Percentiles rank a stretch among this genome's conserved stretches.
phyloP scores from a whole-genome alignment of 2,797 vertebrate genomes.

The Sebastes miniatus region DNA sequence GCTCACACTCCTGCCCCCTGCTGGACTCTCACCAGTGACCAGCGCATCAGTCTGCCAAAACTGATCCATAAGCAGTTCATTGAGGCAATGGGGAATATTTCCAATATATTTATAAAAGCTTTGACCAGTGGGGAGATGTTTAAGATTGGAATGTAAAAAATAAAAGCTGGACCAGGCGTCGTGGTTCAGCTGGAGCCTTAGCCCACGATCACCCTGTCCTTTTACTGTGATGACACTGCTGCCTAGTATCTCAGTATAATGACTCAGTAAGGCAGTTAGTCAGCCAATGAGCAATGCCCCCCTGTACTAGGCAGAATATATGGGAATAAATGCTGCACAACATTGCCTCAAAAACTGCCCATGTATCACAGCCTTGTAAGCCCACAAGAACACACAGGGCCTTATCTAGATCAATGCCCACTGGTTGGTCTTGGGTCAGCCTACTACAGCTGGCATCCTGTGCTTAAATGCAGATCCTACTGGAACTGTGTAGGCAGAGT shows the following conservation, averaged over 20 bases:
- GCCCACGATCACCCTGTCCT: conserved; percentile 42
- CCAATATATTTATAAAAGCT: conserved; percentile 50
- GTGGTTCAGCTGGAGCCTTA: conserved; percentile 42
- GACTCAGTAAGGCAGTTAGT: conserved; percentile 24
- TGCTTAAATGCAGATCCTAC: conserved; percentile 33
- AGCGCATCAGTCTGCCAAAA: conserved; percentile 19
- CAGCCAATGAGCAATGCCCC: conserved; percentile 32
- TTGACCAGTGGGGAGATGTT: conserved; percentile 37
- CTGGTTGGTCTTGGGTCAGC: conserved; percentile 25
- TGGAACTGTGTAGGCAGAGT: conserved; percentile 37
- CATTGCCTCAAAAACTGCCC: conserved; percentile 67
- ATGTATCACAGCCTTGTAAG: conserved; percentile 51
- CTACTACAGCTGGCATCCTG: conserved; percentile 31
- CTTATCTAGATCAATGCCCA: conserved; percentile 40
- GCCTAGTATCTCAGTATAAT: conserved; percentile 37
- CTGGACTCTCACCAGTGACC: conserved; percentile 74
- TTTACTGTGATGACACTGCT: conserved; percentile 55
- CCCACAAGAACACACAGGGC: conserved; percentile 58
- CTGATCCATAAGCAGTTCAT: conserved; percentile 49
- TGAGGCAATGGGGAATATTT: conserved; percentile 51
- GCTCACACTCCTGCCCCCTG: conserved; percentile 95
- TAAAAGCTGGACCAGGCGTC: conserved; percentile 9
- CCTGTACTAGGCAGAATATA: conserved; percentile 14
- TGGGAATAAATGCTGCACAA: conserved; percentile 61
- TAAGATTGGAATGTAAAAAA: conserved; percentile 52